Conservation (phyloP, 2,888 invertebrate genomes). For the Oligia latruncula region DNA sequence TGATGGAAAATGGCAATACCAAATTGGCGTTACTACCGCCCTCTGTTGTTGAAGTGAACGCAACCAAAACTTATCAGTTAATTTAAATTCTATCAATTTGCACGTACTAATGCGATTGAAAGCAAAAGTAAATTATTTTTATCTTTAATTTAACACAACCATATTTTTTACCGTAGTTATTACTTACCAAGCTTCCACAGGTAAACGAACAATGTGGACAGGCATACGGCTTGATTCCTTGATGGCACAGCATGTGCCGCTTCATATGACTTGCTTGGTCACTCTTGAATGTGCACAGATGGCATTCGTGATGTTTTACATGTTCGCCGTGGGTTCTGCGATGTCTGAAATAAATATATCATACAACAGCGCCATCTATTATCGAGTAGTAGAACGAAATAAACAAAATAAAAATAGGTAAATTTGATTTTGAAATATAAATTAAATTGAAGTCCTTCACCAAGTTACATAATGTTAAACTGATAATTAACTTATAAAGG, state of each 20-base stretch:
- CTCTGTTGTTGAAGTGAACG: conserved; percentile 10
- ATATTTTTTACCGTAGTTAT: too few relatives aligned
- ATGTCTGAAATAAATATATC: conserved; percentile 88
- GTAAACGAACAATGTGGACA: conserved; percentile 96
- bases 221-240: conserved; percentile 95
- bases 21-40: background rate
- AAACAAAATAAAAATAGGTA: too few relatives aligned
- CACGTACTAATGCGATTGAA: background rate
- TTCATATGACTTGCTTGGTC: conserved; percentile 93
- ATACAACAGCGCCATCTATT: conserved; percentile 63
- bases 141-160: background rate
- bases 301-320: conserved; percentile 90
- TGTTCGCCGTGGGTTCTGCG: conserved; percentile 89
- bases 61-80: background rate
- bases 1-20: background rate
- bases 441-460: too few relatives aligned
- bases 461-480: background rate
- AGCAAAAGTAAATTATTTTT: background rate
- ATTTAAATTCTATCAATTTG: background rate
- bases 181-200: conserved; percentile 94
- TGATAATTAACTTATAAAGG: too few relatives aligned
- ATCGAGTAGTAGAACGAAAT: conserved; percentile 17
- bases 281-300: conserved; percentile 92
- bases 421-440: background rate
- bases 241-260: conserved; percentile 95